Evolutionary conservation across 2,113 vertebrate genomes (phyloP).

Genomic region (Morone saxatilis): DNA sequence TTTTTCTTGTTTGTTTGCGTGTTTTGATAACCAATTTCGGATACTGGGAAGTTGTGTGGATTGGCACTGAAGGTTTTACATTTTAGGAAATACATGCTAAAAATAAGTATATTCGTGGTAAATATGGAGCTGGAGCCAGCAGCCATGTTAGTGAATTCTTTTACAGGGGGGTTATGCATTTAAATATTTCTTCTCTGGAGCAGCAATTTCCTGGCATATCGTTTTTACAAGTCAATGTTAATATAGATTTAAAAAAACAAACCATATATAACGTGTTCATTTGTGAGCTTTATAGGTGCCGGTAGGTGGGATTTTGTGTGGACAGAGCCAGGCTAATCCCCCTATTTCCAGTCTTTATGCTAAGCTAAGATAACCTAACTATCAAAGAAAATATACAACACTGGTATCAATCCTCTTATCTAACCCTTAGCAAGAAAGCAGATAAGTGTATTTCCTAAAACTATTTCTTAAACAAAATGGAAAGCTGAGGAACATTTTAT

Average conservation of each 20-base stretch:
- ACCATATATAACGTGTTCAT: neutral
- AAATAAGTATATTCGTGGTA: neutral
- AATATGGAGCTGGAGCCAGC: neutral
- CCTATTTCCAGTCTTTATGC: no score
- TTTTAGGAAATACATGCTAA: neutral
- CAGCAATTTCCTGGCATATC: no score
- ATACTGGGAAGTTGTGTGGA: neutral
- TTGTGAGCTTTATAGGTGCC: neutral
- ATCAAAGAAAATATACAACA: neutral
- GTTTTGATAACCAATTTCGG: neutral
- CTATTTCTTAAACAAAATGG: neutral
- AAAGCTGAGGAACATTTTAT: neutral
- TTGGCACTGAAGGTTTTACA: neutral
- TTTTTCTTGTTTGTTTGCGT: neutral
- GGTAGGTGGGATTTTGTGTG: neutral
- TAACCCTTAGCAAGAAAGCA: neutral
- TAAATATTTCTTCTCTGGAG: no score
- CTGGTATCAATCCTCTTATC: neutral
- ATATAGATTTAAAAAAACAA: neutral
- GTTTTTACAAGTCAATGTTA: neutral
- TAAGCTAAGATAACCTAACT: neutral
- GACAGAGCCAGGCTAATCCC: no score
- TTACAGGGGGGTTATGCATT: no score
- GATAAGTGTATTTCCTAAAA: no score
- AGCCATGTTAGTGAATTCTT: no score